Percentiles rank a stretch among this genome's conserved stretches.
Conservation (phyloP, 2,797 vertebrate species). For the Amniataba percoides region DNA sequence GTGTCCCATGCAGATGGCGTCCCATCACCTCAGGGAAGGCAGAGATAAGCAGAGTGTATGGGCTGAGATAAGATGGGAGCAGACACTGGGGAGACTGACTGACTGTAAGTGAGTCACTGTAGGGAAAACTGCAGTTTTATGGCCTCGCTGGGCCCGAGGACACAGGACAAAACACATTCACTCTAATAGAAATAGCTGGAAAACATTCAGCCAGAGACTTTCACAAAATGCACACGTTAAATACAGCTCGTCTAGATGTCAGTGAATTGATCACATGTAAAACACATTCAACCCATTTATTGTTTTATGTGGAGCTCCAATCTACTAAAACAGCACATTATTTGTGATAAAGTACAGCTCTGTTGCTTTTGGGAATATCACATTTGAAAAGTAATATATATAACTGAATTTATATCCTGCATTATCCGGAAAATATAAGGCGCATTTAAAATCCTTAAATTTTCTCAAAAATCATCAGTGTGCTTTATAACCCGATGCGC, state of each 20-base stretch:
- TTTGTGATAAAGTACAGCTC: no score
- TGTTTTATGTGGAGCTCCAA: no score
- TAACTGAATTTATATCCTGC: no score
- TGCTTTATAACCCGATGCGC: no score
- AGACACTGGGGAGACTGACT: slow-evolving; percentile 81
- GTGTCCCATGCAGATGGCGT: slow-evolving; percentile 71
- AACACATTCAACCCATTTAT: no score
- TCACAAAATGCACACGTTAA: neutral
- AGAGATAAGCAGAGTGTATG: slow-evolving; percentile 80
- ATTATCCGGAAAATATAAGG: no score
- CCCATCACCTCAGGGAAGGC: slow-evolving; percentile 79
- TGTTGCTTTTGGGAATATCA: no score
- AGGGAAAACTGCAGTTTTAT: slow-evolving; percentile 60
- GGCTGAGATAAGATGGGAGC: slow-evolving; percentile 78
- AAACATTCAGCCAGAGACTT: neutral
- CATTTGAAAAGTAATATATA: neutral
- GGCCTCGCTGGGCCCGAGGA: slow-evolving; percentile 33
- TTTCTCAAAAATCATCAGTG: no score
- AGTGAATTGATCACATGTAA: no score
- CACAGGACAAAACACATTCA: slow-evolving; percentile 22
- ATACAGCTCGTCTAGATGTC: neutral
- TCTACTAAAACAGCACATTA: no score
- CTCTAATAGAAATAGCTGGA: slow-evolving; percentile 15
- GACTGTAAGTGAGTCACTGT: slow-evolving; percentile 80
- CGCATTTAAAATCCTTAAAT: no score